A percentile compares a stretch with the other conserved stretches of the same genome.
Evolutionary conservation across 2,797 vertebrate genomes (phyloP).

Genomic region (Protonibea diacanthus): DNA sequence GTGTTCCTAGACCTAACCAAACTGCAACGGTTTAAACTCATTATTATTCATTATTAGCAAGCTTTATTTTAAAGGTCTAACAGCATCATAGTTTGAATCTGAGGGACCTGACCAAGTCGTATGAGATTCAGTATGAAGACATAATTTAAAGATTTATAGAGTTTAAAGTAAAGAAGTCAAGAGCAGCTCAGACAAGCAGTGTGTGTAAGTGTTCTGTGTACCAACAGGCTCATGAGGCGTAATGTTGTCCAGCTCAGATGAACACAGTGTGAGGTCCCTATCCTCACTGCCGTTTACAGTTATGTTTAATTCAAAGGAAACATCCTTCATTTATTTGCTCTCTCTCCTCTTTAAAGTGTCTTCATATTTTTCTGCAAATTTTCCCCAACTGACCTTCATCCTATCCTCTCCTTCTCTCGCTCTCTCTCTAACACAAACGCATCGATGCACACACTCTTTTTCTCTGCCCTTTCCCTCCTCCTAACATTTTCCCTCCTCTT

Average conservation of each 20-base stretch:
- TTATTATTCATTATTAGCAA: too few relatives aligned
- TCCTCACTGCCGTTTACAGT: constrained; percentile 75
- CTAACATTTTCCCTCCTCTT: constrained; percentile 49
- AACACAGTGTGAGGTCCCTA: constrained; percentile 59
- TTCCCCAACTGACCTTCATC: constrained; percentile 55
- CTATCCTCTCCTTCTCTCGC: constrained; percentile 12
- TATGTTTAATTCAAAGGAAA: constrained; percentile 84
- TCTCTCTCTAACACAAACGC: constrained; percentile 7
- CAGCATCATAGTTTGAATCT: too few relatives aligned
- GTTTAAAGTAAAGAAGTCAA: not conserved
- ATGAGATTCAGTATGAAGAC: not conserved
- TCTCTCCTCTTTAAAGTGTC: constrained; percentile 60
- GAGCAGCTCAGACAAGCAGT: not conserved
- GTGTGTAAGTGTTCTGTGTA: constrained; percentile 14
- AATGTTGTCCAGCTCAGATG: constrained; percentile 48
- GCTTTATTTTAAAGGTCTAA: too few relatives aligned
- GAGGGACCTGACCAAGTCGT: not conserved
- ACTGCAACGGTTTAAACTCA: too few relatives aligned
- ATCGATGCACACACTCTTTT: constrained; percentile 35
- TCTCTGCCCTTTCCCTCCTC: constrained; percentile 29
- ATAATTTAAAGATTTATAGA: not conserved
- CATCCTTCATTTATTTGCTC: constrained; percentile 77
- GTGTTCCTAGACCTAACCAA: too few relatives aligned
- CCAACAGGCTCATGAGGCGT: constrained; percentile 26
- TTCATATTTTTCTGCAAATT: constrained; percentile 61